Evolutionary conservation across 2,888 invertebrate species (phyloP), one percentile per base, ranked within the genome.

Genomic region (Parthenolecanium corni): DNA sequence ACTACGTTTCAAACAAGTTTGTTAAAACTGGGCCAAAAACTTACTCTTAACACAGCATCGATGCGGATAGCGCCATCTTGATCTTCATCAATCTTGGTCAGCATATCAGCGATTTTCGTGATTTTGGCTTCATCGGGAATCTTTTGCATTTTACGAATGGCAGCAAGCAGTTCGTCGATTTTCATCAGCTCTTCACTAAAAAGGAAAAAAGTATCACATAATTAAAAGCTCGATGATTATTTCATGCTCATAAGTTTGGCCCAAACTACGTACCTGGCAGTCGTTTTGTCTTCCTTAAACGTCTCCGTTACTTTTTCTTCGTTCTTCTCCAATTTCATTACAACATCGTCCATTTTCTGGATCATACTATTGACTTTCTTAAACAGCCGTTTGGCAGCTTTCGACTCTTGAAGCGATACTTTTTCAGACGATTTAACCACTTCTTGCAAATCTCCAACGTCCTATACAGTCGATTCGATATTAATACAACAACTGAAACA

Each of bases 11-110:
- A n/a, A n/a, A n/a, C n/a, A n/a, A n/a, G n/a, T n/a, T n/a, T n/a
- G n/a, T n/a, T n/a, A n/a, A n/a, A n/a, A n/a, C n/a, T n/a, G n/a
- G n/a, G n/a, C n/a, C n/a, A n/a, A n/a, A 20, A 25, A 18, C 70
- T 71, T 75, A 95, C 96, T 84, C 93, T 94, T 65, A 96, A 76
- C 52, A 95, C 90, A 73, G 94, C 88, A 72, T 93, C 92, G 65
- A 95, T 82, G 73, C 94, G 90, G 70, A 98, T 82, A 66, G 88
- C 82, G 18, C 97, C 97, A 76, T 98, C 97, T 65, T 85, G 83
- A 75, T 98, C 96, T 64, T 86, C 87, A 73, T 95, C 94, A 69
- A 95, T 81, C 73, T 89, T 86, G 9, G 85, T 85, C 49, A 98
- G 76, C 12, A 96, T 88, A 68, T 87, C 85, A 65, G 84, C 82